Percentiles rank a stretch among this genome's conserved stretches.
Evolutionary conservation across 2,888 invertebrate species (phyloP).

Genomic region (Falcaria lacertinaria): DNA sequence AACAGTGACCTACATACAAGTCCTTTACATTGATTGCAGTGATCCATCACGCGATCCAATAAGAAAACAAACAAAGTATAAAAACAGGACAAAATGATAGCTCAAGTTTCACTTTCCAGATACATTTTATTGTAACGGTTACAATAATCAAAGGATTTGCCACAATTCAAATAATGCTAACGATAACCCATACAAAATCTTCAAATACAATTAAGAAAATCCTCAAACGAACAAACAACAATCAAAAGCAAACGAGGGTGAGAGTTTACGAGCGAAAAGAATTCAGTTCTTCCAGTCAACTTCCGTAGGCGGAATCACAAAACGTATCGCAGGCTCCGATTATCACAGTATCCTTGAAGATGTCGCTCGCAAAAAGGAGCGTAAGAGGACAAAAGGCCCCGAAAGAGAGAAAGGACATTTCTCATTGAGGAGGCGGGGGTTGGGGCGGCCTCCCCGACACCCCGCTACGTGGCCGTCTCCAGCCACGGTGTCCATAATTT

Average conservation of each 20-base stretch:
- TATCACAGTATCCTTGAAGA: constrained; percentile 78
- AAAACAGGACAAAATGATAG: too few species aligned
- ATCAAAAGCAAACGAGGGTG: constrained; percentile 36
- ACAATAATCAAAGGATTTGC: too few species aligned
- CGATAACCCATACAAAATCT: constrained; percentile 10
- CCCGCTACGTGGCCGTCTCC: constrained; percentile 54
- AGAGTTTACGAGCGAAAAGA: constrained; percentile 19
- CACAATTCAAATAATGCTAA: background rate
- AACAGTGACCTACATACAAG: too few species aligned
- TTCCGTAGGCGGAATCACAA: constrained; percentile 47
- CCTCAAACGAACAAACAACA: constrained; percentile 25
- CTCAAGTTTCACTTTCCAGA: too few species aligned
- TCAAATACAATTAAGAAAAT: constrained; percentile 16
- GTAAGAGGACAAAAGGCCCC: constrained; percentile 67
- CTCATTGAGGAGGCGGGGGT: constrained; percentile 52
- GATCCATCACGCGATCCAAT: too few species aligned
- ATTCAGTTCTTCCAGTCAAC: constrained; percentile 47
- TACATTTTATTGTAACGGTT: too few species aligned
- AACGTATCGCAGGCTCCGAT: constrained; percentile 66
- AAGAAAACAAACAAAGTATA: too few species aligned
- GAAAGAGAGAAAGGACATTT: too few species aligned
- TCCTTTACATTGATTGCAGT: too few species aligned
- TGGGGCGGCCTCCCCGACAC: constrained; percentile 24
- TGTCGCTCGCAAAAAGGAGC: constrained; percentile 70
- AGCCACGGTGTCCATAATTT: constrained; percentile 73